Base-by-base conservation (phyloP, 2,888 invertebrate species). In the Philereme transversata region DNA sequence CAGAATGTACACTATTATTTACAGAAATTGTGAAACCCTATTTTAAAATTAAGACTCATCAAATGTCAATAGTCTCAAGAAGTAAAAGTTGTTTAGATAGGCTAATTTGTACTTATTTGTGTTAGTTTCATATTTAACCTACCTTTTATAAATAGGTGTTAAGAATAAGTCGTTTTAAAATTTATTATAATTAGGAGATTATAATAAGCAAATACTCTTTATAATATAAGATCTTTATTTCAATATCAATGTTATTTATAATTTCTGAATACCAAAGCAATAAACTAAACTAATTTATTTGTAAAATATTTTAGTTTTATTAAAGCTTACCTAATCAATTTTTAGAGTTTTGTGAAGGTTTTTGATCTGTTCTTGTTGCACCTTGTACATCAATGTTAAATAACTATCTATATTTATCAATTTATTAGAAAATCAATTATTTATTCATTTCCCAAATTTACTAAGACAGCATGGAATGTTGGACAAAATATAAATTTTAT, bases 281-380 rank as follows among this genome's bases (percentile, higher is more conserved):
- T 82, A 82, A 79, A 82, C 69, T 78, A 79, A 80, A 82, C 70
- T 80, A 81, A 84, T 80, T 83, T 84, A 84, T 83, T 79, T 75
- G 71, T 76, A 77, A 61, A 70, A 65, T 53, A 60, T 70, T 58
- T 59, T 53, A 51, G 46, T 67, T 63, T 71, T 68, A 63, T 55
- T 55, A 47, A 50, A 36, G 7, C 36, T 43, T 53, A 49, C 45
- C 38, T 53, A 43, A 50, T 11, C 10, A n/a, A 34, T 45, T 49
- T 66, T 66, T 61, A 57, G 54, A 40, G 47, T 57, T 52, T 49
- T n/a, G 44, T 40, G 51, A 45, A 11, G n/a, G 40, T 6, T 4
- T 40, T 40, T 40, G 6, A 35, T 38, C 33, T 41, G 41, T 38
- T 38, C 49, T 11, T 49, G 3, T 3, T 22, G 22, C 22, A 22